Percentiles rank a stretch among this genome's conserved stretches.
These are phyloP conservation scores for Mormyrops attenuatus DNA, from an alignment of 2,797 vertebrate genomes.

Conservation along the genomic window DNA sequence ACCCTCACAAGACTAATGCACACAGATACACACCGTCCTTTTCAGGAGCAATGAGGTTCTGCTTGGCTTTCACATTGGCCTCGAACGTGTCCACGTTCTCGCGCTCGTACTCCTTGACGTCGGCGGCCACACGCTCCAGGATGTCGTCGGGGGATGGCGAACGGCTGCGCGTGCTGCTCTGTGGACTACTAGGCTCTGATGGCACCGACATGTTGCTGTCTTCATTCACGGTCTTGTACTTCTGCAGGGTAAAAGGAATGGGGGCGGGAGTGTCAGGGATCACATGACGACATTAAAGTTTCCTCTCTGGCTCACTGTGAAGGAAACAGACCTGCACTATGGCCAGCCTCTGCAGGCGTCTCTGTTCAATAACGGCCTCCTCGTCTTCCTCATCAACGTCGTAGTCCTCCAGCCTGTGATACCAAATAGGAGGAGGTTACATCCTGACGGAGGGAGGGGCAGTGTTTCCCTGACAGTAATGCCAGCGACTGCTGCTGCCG, in stretches of 20 bases:
- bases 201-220: constrained; percentile 81
- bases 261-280: neutral
- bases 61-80: constrained; percentile 91
- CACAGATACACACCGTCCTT: constrained; percentile 74
- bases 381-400: constrained; percentile 96
- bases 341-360: constrained; percentile 83
- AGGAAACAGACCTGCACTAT: constrained; percentile 81
- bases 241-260: constrained; percentile 58
- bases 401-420: constrained; percentile 83
- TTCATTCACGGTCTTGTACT: constrained; percentile 82
- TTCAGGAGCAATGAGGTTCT: constrained; percentile 91
- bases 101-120: constrained; percentile 93
- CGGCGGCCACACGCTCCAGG: constrained; percentile 87
- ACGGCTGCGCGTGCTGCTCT: constrained; percentile 87
- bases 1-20: neutral
- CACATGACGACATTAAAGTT: neutral
- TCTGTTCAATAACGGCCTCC: constrained; percentile 91
- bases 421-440: neutral
- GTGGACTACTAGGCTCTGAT: constrained; percentile 92
- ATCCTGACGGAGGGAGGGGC: neutral
- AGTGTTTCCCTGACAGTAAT: neutral
- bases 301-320: neutral
- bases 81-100: constrained; percentile 96
- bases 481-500: neutral
- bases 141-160: constrained; percentile 94